Base-by-base conservation (phyloP, 2,113 vertebrate genomes). In the Chlamydotis undulata region DNA sequence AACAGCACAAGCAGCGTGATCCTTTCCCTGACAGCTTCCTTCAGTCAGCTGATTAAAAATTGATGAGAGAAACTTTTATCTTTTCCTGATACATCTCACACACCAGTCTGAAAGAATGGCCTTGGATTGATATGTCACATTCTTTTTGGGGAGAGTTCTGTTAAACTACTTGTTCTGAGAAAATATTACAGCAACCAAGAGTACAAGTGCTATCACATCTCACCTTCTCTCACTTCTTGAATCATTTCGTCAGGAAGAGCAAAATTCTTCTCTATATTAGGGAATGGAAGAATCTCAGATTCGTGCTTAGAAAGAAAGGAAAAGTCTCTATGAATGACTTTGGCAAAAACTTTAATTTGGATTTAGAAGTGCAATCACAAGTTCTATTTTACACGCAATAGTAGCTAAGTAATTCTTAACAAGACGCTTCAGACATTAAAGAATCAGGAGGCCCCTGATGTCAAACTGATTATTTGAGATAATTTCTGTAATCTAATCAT, bases 181-280 rank as follows among this genome's bases (percentile, higher is more conserved):
- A 24, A 22, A 84, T 28, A 85, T 74, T 12, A 87, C 41, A 89
- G 43, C 45, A 81, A 53, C 8, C 13, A 41, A 60, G n/a, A 39
- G 25, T 17, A 57, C 82, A 8, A 79, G 35, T 76, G 29, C 28
- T 67, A 7, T 49, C 52, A 55, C 52, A 55, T 70, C 98, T 98
- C 94, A 99, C 99, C 99, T 99, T 99, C 99, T 97, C 99, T 99
- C 55, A 99, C 99, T 64, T 99, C 99, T 94, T 99, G 99, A 96
- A 99, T 99, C 97, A 99, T 99, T 95, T 99, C 99, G 2, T 99
- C 99, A 4, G 99, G 99, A 79, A 99, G 98, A 89, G 97, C 98
- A 95, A 99, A 99, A 92, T 99, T 99, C 97, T 99, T 99, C 98
- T 99, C 99, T 11, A 98, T 97, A 83, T 99, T 99, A 4, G 99